phyloP scores from a whole-genome alignment of 2,888 invertebrate species.

The Nemapogon koenigi region DNA sequence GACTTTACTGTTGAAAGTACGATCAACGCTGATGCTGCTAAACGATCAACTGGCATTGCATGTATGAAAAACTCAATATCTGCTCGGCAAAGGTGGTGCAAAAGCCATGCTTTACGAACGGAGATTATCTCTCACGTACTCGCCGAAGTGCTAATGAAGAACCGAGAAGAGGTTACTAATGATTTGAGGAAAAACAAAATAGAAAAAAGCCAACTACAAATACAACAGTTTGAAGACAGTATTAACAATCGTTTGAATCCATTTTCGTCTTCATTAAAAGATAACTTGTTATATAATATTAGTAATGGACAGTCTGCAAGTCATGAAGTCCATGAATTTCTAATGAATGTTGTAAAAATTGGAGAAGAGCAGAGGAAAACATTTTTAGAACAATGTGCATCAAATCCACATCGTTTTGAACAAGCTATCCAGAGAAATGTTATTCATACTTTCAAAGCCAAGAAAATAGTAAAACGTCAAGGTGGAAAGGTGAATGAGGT shows the following conservation, averaged over 20 bases:
- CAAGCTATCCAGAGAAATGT: background rate
- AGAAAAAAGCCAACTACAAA: constrained; percentile 3
- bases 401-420: background rate
- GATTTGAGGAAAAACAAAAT: constrained; percentile 6
- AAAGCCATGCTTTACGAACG: constrained; percentile 2
- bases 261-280: background rate
- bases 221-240: constrained; percentile 3
- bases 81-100: constrained; percentile 22
- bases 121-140: constrained; percentile 3
- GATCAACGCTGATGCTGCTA: constrained; percentile 22
- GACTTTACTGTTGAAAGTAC: constrained; percentile 22
- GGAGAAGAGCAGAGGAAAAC: background rate
- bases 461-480: constrained; percentile 5
- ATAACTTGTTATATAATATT: background rate
- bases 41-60: constrained; percentile 18
- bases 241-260: background rate
- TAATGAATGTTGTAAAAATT: background rate
- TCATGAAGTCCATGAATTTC: background rate
- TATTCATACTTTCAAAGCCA: background rate
- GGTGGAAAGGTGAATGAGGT: constrained; percentile 2
- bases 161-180: constrained; percentile 5
- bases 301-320: background rate
- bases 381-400: background rate
- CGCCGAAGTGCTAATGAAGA: constrained; percentile 6
- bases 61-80: constrained; percentile 20